Conservation (phyloP, 1,140 invertebrate genomes). For the Stratiolaelaps scimitus region DNA sequence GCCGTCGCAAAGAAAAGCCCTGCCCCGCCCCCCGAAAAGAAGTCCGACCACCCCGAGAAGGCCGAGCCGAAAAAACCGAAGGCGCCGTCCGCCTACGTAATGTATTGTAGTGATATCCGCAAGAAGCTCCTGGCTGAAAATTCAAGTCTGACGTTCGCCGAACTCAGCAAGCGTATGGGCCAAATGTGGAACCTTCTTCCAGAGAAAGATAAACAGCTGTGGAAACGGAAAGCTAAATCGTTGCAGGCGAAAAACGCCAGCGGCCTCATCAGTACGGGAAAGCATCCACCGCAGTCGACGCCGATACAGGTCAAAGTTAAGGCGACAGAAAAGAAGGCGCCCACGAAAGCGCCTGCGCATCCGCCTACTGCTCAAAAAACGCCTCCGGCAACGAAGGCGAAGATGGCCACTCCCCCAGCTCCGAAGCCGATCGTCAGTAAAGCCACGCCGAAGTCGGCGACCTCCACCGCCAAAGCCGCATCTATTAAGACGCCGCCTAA, state of each 20-base stretch:
- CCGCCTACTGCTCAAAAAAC: too few species aligned
- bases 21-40: constrained; percentile 15
- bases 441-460: background rate
- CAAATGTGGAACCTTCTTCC: constrained; percentile 43
- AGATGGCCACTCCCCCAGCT: background rate
- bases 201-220: constrained; percentile 50
- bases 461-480: background rate
- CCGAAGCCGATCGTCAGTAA: background rate
- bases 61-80: constrained; percentile 22
- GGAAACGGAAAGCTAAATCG: constrained; percentile 60
- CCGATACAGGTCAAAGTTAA: constrained; percentile 40
- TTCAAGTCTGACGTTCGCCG: constrained; percentile 38
- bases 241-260: constrained; percentile 46
- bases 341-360: constrained; percentile 11
- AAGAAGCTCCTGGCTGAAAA: constrained; percentile 25
- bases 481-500: constrained; percentile 31
- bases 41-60: constrained; percentile 31
- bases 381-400: background rate
- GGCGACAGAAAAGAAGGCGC: constrained; percentile 14
- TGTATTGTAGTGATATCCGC: background rate
- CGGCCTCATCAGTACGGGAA: constrained; percentile 44
- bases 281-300: constrained; percentile 39
- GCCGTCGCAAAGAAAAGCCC: background rate
- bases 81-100: constrained; percentile 17
- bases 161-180: constrained; percentile 41